Base-by-base conservation (phyloP, 1,140 invertebrate species). In the Leptinotarsa lineolata region DNA sequence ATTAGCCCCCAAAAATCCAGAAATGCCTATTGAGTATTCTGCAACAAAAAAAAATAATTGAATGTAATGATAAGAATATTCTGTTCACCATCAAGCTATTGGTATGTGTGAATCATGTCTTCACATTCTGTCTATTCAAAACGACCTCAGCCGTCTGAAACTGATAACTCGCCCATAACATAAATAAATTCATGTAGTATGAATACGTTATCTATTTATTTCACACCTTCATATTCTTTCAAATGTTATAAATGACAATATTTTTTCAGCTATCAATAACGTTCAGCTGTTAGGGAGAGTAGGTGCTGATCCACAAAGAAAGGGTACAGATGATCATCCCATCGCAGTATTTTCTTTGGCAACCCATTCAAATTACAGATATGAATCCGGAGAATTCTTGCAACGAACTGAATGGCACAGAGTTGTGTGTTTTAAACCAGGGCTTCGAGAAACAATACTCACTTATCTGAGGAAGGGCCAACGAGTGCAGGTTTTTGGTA, bases 321-420 rank as follows among this genome's bases (percentile, higher is more conserved):
- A 95, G 74, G 96, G 96, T 0, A 89, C 87, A 12, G 88, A 91
- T 77, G 88, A 93, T 69, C 94, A 95, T 85, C 95, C 95, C 13
- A 93, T 97, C 22, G 90, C 96, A 63, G 89, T 94, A 68, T 97
- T 98, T 86, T 95, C 95, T 12, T 77, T 98, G 63, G 96, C 96
- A 4, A 98, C 96, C 39, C 93, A 96, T 80, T 90, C 89, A 13
- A 95, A 94, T 85, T 96, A 94, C 81, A 92, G 91, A 78, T 91
- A 91, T 85, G 89, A 90, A 80, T 89, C 87, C 85, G 94, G 94
- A 20, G 92, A 95, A 80, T 88, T 92, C 79, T 84, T 92, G 13
- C 94, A 96, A 82, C 90, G 92, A 79, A 96, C 95, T 20, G 94
- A 97, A 75, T 97, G 95, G 96, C 96, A 98, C 83, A 88, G 93